These are phyloP conservation scores for Campylomormyrus tamandua DNA, from an alignment of 2,113 vertebrate genomes.

Conservation along the genomic window DNA sequence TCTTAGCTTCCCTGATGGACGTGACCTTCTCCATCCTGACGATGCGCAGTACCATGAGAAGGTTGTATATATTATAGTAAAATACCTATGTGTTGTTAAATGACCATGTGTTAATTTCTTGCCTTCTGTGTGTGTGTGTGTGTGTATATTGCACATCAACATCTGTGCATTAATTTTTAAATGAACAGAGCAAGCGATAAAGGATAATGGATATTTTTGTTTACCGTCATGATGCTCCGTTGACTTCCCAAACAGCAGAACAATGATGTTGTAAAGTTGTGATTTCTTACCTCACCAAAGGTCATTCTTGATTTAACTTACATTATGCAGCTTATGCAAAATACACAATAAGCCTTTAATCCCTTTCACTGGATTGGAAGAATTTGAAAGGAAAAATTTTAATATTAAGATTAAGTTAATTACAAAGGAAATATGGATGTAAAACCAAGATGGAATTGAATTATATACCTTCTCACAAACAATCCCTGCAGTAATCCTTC, in stretches of 20 bases:
- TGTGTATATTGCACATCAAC: not conserved
- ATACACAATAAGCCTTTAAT: conserved; percentile 12
- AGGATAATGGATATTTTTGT: not conserved
- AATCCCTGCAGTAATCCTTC: not conserved
- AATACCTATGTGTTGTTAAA: not conserved
- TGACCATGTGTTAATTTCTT: not conserved
- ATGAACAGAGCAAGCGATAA: not conserved
- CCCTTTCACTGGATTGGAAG: conserved; percentile 7
- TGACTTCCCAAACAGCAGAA: not conserved
- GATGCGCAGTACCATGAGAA: not conserved
- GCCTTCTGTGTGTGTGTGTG: not conserved
- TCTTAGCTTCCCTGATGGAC: not conserved
- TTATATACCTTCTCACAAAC: conserved; percentile 16
- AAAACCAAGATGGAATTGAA: conserved; percentile 15
- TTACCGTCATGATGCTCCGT: not conserved
- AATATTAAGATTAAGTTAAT: conserved; percentile 18
- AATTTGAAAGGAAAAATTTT: conserved; percentile 20
- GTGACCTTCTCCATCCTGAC: not conserved
- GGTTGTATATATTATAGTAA: not conserved
- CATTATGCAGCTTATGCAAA: conserved; percentile 16
- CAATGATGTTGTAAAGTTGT: not conserved
- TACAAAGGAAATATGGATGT: conserved; percentile 17
- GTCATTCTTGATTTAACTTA: conserved; percentile 17
- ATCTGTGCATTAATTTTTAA: not conserved
- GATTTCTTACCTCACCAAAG: not conserved